Base-by-base conservation (phyloP, 2,888 invertebrate genomes). In the Callinectes sapidus region DNA sequence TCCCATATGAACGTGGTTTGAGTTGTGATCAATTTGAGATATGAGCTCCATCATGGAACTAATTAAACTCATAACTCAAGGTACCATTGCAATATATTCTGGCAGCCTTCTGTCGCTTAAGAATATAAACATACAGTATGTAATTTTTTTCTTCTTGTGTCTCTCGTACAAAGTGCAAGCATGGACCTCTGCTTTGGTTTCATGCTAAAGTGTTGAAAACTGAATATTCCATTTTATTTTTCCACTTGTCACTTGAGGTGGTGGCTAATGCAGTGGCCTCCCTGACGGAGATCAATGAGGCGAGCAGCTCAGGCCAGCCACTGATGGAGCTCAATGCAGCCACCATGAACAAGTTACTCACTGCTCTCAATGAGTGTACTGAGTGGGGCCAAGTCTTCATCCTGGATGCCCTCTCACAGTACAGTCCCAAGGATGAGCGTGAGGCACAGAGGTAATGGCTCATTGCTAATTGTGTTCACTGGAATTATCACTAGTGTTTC, bases 361-460 rank as follows among this genome's bases (percentile, higher is more conserved):
- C 99, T 0, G 99, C 99, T 13, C 96, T 99, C 88, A 99, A 99
- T 96, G 99, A 99, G 96, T 99, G 99, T 96, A 99, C 99, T 2
- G 99, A 99, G 96, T 99, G 99, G 99, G 99, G 98, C 0, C 99
- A 99, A 96, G 99, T 99, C 93, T 99, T 99, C 96, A 99, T 99
- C 95, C 96, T 99, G 95, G 99, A 99, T 96, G 98, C 99, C 0
- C 96, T 99, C 94, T 98, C 99, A 35, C 99, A 99, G 96, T 99
- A 99, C 96, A 97, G 97, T 88, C 99, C 99, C 0, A 97, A 98
- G 95, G 99, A 99, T 96, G 98, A 99, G 95, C 97, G 99, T 87
- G 99, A 99, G 96, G 99, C 99, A 1, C 99, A 99, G 96, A 99
- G 96, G 96, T 96, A 81, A 85, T 89, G 42, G 28, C n/a, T 23